Conservation (phyloP, 2,113 vertebrate genomes). For the Podarcis cretensis region DNA sequence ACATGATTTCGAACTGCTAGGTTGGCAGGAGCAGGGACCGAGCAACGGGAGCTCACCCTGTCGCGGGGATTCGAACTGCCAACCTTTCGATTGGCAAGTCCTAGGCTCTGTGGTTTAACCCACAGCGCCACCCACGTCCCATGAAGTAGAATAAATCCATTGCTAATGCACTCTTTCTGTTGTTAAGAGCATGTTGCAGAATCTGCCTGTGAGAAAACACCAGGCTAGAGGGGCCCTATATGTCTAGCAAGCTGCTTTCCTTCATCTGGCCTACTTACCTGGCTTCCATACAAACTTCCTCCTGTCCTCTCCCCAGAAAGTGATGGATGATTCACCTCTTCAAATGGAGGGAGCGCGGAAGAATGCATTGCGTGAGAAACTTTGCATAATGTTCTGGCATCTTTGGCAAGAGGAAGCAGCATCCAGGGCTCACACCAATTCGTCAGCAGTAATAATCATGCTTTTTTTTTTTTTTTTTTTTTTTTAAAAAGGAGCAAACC, state of each 20-base stretch:
- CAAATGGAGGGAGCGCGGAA: not conserved
- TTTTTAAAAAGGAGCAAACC: not conserved
- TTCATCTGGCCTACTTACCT: not conserved
- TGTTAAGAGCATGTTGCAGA: too few species aligned
- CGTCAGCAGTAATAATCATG: not conserved
- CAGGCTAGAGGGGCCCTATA: too few species aligned
- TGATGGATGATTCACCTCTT: constrained; percentile 1
- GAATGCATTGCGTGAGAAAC: not conserved
- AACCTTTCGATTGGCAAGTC: too few species aligned
- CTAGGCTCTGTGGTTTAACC: too few species aligned
- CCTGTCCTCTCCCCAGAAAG: not conserved
- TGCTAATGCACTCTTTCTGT: too few species aligned
- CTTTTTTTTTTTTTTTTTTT: not conserved
- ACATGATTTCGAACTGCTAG: too few species aligned
- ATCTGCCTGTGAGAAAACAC: too few species aligned
- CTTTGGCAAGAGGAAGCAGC: not conserved
- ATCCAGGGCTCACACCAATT: not conserved
- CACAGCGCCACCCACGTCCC: too few species aligned
- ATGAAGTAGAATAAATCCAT: too few species aligned
- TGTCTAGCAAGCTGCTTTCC: not conserved
- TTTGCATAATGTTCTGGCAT: not conserved
- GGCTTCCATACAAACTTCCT: not conserved
- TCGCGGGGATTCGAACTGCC: too few species aligned
- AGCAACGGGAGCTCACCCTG: too few species aligned
- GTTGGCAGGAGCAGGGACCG: too few species aligned